Percentiles rank a stretch among this genome's conserved stretches.
Conservation (phyloP, 2,888 invertebrate genomes). For the Mesorhabditis spiculigera region DNA sequence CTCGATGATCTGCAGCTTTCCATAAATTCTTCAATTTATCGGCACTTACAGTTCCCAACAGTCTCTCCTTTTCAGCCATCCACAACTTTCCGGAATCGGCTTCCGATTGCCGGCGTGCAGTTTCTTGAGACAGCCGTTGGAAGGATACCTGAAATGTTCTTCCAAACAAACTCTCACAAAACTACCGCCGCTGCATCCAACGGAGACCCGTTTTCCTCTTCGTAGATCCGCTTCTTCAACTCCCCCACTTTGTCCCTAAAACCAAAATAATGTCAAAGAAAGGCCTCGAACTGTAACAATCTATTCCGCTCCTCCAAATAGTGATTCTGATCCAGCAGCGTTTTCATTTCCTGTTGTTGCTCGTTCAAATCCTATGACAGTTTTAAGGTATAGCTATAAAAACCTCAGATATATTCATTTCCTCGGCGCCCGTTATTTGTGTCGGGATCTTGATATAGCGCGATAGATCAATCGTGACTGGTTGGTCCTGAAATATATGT, state of each 20-base stretch:
- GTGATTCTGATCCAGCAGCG: constrained; percentile 95
- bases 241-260: constrained; percentile 19
- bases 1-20: constrained; percentile 27
- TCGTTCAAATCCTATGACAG: neutral
- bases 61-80: neutral
- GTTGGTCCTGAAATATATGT: constrained; percentile 39
- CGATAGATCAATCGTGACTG: constrained; percentile 81
- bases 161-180: neutral
- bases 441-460: constrained; percentile 71
- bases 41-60: neutral
- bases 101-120: neutral
- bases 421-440: constrained; percentile 13
- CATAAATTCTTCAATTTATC: constrained; percentile 3
- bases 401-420: constrained; percentile 4
- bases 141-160: neutral
- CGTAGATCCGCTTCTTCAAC: constrained; percentile 15
- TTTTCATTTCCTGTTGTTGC: constrained; percentile 25
- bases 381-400: neutral
- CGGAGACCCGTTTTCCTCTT: constrained; percentile 11
- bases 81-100: neutral
- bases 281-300: constrained; percentile 78
- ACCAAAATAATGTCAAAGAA: constrained; percentile 8
- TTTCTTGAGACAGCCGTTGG: neutral
- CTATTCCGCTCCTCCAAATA: constrained; percentile 95
- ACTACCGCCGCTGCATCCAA: neutral